Base-by-base conservation (phyloP, 2,113 vertebrate species). In the Oncorhynchus clarkii region DNA sequence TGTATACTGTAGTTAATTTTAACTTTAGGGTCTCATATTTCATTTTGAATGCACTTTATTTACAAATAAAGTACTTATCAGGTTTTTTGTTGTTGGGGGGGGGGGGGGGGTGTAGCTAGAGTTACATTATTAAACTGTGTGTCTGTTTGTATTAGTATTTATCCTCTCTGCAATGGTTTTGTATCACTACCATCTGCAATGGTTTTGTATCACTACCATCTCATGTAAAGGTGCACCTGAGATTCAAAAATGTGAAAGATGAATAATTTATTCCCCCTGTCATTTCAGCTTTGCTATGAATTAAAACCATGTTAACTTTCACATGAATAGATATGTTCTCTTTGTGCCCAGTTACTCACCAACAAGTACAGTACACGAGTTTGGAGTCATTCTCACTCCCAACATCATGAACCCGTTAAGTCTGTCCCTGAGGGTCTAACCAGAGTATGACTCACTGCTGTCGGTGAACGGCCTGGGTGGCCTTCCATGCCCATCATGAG, bases 191-290 rank as follows among this genome's bases (percentile, higher is more conserved):
- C 57, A 24, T 49, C 59, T 73, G 31, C 31, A 31, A 5, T 34
- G 20, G 27, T 78, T 67, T 73, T 60, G 49, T 73, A 73, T 73
- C 71, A 70, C 73, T 73, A 39, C 66, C 59, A 20, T 51, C 60
- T 73, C 48, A 71, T 73, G 66, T 78, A 78, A 62, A 67, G 31
- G 62, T 59, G 71, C 62, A 78, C n/a, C 67, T 2, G 24, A 68
- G 54, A 74, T 45, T 59, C 54, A 54, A 70, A 73, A 73, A 78
- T 67, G 72, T 64, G 71, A 73, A 39, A 4, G 22, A 60, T 65
- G 20, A 24, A 12, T 74, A 71, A 79, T 79, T 74, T 74, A 79
- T 79, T 79, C 45, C 62, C 39, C 57, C 20, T 51, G 69, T 79
- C 67, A 49, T 74, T 73, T 54, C 22, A 27, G 45, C 51, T 79